Base-by-base conservation (phyloP, 2,888 invertebrate species). In the Loripinus fragilis region DNA sequence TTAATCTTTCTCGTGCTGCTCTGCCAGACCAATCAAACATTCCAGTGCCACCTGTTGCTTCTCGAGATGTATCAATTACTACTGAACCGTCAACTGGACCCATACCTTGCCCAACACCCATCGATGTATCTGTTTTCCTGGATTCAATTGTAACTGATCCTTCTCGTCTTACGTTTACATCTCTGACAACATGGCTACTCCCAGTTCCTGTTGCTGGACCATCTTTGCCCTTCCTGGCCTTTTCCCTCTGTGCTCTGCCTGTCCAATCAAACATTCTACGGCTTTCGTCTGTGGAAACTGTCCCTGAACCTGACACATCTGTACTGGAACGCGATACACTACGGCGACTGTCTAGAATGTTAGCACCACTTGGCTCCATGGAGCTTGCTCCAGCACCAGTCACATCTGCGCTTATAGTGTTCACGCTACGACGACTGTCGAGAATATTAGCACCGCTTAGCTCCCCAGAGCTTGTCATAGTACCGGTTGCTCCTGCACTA, bases 41-140 rank as follows among this genome's bases (percentile, higher is more conserved):
- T 7, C 10, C 17, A 7, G 50, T 17, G 50, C n/a, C 23, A 23
- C n/a, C 50, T 50, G n/a, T n/a, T n/a, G 23, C 15, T 50, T 23
- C n/a, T n/a, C n/a, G 50, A 12, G 7, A 50, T 7, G n/a, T 50
- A n/a, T 50, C 50, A 50, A 50, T 12, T 23, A 5, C 17, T n/a
- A 20, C 17, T 50, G 50, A 50, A n/a, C 50, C 50, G 50, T 50
- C 50, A 50, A 50, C 50, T 50, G 15, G n/a, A 50, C 50, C 50
- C 7, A 7, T 50, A n/a, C 23, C 50, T 5, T n/a, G 15, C n/a
- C 50, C 50, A n/a, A 50, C n/a, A 5, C 50, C 50, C 38, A 38
- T 38, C 5, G 7, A 8, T 38, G 5, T 38, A 38, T 38, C 38
- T 8, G 12, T 12, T 38, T 5, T 8, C 38, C 5, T 8, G 12